Evolutionary conservation across 2,888 invertebrate species (phyloP).

Genomic region (Agrypnus murinus): DNA sequence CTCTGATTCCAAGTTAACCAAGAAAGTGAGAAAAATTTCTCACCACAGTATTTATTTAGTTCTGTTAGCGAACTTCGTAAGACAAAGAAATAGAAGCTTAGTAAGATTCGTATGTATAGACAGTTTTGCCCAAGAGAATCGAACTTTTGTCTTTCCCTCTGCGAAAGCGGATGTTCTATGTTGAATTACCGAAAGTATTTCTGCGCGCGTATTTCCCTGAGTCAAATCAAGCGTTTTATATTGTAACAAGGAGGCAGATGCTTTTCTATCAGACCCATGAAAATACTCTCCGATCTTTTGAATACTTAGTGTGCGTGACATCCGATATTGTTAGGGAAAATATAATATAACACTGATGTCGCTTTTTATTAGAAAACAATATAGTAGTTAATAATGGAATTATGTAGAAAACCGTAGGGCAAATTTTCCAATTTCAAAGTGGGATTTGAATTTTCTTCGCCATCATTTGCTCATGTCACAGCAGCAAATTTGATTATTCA

Average conservation of each 20-base stretch:
- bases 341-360: no score
- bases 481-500: slow-evolving; percentile 2
- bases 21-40: no score
- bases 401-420: no score
- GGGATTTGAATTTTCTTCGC: no score
- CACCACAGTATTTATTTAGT: no score
- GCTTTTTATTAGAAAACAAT: no score
- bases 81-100: no score
- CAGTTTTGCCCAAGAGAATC: slow-evolving; percentile 2
- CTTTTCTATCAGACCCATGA: slow-evolving; percentile 5
- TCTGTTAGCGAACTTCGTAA: no score
- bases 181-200: slow-evolving; percentile 8
- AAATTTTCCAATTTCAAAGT: no score
- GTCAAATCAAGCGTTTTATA: slow-evolving; percentile 24
- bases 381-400: no score
- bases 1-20: no score
- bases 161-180: neutral
- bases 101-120: neutral
- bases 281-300: neutral
- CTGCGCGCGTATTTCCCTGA: neutral
- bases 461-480: slow-evolving; percentile 1
- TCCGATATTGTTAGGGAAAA: no score
- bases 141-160: slow-evolving; percentile 4
- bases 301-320: neutral
- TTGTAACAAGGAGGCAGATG: slow-evolving; percentile 8